Conservation (phyloP, 2,797 vertebrate genomes). For the Halcyon leucocephala region DNA sequence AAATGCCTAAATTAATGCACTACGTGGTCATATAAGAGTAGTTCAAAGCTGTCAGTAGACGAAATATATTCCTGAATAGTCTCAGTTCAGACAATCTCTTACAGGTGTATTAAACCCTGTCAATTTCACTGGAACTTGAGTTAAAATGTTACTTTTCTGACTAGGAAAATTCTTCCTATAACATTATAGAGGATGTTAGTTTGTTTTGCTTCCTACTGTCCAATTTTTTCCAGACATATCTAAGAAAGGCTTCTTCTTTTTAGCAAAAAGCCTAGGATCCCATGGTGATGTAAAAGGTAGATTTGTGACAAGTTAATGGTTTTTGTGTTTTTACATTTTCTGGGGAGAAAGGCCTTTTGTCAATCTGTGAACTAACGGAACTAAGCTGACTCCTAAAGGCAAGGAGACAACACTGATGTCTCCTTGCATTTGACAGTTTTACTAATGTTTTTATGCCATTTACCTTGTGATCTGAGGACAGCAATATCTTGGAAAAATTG, state of each 20-base stretch:
- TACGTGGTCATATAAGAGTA: not conserved
- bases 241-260: not conserved
- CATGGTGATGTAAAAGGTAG: not conserved
- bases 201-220: not conserved
- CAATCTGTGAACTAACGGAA: not conserved
- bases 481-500: conserved; percentile 14
- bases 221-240: not conserved
- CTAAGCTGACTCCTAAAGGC: not conserved
- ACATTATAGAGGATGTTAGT: not conserved
- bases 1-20: not conserved
- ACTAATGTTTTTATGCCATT: not conserved
- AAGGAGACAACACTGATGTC: not conserved
- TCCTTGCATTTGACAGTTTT: not conserved
- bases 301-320: not conserved
- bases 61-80: not conserved
- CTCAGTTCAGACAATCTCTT: not conserved
- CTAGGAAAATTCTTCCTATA: not conserved
- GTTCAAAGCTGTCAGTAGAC: not conserved
- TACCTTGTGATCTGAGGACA: conserved; percentile 11
- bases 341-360: not conserved
- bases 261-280: not conserved
- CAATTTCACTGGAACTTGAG: not conserved
- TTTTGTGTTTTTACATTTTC: not conserved
- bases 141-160: not conserved
- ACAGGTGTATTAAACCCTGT: not conserved